These are phyloP conservation scores for Cryptops parisi DNA, from an alignment of 2,888 invertebrate genomes.

Conservation along the genomic window DNA sequence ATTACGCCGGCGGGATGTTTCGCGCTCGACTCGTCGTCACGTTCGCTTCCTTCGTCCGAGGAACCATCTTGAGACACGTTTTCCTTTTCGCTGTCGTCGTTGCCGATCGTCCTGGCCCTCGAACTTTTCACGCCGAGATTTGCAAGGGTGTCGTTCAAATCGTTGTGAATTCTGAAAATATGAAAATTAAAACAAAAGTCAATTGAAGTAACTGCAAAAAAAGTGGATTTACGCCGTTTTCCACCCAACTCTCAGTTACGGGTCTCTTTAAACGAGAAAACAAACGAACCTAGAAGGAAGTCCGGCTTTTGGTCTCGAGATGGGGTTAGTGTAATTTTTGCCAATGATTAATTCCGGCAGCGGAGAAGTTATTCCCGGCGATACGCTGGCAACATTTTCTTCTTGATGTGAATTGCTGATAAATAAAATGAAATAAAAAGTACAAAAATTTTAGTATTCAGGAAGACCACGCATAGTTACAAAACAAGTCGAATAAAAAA, in stretches of 20 bases:
- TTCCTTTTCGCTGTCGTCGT: conserved; percentile 25
- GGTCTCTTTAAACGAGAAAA: too few relatives aligned
- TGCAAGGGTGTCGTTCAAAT: conserved; percentile 15
- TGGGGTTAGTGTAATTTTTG: background rate
- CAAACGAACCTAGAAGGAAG: conserved; percentile 5
- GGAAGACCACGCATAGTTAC: too few relatives aligned
- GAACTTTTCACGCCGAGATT: conserved; percentile 8
- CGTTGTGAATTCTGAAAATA: background rate
- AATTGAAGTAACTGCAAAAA: too few relatives aligned
- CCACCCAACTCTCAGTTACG: too few relatives aligned
- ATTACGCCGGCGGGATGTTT: conserved; percentile 61
- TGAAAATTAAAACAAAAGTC: background rate
- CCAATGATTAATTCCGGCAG: background rate
- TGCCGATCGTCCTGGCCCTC: conserved; percentile 9
- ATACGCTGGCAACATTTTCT: too few relatives aligned
- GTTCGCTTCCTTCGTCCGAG: conserved; percentile 4
- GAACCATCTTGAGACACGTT: conserved; percentile 10
- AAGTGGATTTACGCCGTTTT: too few relatives aligned
- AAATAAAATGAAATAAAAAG: too few relatives aligned
- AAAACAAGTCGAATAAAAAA: too few relatives aligned
- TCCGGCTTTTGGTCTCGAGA: conserved; percentile 2
- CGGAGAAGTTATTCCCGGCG: too few relatives aligned
- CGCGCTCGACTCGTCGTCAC: conserved; percentile 1
- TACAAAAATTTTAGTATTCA: too few relatives aligned
- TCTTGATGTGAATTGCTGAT: too few relatives aligned